These are phyloP conservation scores for Sebastes flavidus DNA, from an alignment of 2,797 vertebrate species.

Conservation along the genomic window DNA sequence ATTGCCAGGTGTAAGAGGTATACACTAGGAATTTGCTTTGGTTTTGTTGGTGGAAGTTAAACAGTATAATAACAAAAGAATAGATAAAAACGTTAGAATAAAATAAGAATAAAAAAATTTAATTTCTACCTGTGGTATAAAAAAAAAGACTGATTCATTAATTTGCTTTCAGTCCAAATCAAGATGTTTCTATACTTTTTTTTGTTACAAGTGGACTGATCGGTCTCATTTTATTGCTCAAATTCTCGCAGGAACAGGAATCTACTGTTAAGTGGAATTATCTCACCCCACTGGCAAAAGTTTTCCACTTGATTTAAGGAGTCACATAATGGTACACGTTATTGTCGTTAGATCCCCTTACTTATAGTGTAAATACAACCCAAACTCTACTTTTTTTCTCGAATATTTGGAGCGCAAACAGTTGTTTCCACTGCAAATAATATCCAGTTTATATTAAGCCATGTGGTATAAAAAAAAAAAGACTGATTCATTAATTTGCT, in stretches of 20 bases:
- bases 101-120: no score
- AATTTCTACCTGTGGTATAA: no score
- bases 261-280: slow-evolving; percentile 10
- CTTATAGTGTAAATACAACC: background rate
- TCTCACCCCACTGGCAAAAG: slow-evolving; percentile 22
- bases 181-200: background rate
- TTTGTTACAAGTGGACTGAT: background rate
- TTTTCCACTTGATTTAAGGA: slow-evolving; percentile 41
- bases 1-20: no score
- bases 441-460: background rate
- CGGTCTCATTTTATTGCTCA: background rate
- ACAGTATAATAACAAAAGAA: no score
- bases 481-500: background rate
- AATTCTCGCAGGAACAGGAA: background rate
- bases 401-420: background rate
- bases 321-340: background rate
- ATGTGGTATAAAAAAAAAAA: no score
- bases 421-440: background rate
- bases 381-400: background rate
- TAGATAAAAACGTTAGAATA: no score
- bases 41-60: no score
- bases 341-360: background rate
- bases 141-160: background rate
- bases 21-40: no score
- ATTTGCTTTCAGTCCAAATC: background rate